These are phyloP conservation scores for Aldabrachelys gigantea DNA, from an alignment of 2,113 vertebrate genomes.

Conservation along the genomic window DNA sequence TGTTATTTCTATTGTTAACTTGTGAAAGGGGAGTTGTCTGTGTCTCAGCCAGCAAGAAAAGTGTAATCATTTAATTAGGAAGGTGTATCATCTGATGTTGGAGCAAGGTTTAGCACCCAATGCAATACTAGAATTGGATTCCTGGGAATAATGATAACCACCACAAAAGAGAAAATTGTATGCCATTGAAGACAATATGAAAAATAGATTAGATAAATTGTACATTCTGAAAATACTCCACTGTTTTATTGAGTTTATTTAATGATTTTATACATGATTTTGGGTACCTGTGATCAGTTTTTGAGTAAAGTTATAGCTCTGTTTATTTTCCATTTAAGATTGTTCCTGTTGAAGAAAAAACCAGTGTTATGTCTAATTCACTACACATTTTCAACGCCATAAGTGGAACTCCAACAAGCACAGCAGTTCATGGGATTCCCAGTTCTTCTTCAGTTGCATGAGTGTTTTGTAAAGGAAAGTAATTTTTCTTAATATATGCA, in stretches of 20 bases:
- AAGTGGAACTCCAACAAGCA: slow-evolving; percentile 94
- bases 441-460: slow-evolving; percentile 95
- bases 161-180: not conserved
- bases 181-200: not conserved
- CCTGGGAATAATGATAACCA: not conserved
- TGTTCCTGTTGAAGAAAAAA: slow-evolving; percentile 91
- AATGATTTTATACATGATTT: not conserved
- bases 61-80: not conserved
- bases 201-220: accelerated
- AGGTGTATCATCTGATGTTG: not conserved
- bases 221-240: accelerated
- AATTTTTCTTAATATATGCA: not conserved
- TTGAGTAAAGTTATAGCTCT: not conserved
- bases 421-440: slow-evolving; percentile 94
- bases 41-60: not conserved
- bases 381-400: slow-evolving; percentile 99
- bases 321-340: slow-evolving; percentile 82
- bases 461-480: slow-evolving; percentile 62
- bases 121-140: not conserved
- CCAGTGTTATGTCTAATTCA: slow-evolving; percentile 89
- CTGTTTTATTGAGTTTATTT: not conserved
- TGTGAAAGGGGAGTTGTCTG: not conserved
- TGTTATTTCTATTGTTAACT: not conserved
- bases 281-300: not conserved
- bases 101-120: not conserved